Percentiles rank a stretch among this genome's conserved stretches.
phyloP scores from a whole-genome alignment of 2,888 invertebrate genomes.

The Proisotoma minuta region DNA sequence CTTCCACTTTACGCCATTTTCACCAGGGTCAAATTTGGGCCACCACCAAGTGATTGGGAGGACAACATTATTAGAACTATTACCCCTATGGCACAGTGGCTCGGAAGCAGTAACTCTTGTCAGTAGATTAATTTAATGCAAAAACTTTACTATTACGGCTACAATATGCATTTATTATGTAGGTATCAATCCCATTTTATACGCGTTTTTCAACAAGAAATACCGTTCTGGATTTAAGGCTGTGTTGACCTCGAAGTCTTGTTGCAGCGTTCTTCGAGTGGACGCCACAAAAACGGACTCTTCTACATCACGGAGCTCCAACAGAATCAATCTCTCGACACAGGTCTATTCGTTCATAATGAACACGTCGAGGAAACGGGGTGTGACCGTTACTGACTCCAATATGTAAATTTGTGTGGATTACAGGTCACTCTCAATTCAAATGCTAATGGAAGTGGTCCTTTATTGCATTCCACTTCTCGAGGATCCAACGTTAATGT shows the following conservation, averaged over 20 bases:
- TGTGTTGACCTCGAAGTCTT: conserved; percentile 52
- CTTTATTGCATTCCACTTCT: conserved; percentile 19
- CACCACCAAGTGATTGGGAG: conserved; percentile 48
- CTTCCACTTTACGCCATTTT: conserved; percentile 56
- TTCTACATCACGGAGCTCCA: conserved; percentile 44
- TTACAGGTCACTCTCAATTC: background rate
- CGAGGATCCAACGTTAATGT: too few relatives aligned
- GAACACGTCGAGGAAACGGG: conserved; percentile 11
- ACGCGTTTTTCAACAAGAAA: conserved; percentile 58
- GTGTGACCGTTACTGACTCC: conserved; percentile 10
- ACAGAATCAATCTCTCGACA: conserved; percentile 40
- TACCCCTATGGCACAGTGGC: conserved; percentile 56
- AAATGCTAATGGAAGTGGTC: conserved; percentile 17
- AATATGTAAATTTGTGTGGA: background rate
- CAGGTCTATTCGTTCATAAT: conserved; percentile 17
- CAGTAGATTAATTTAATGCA: conserved; percentile 48
- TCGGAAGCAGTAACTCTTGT: conserved; percentile 58
- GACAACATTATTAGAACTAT: conserved; percentile 50
- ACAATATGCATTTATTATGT: background rate
- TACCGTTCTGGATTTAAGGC: conserved; percentile 56
- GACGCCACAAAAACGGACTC: conserved; percentile 44
- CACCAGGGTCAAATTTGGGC: conserved; percentile 51
- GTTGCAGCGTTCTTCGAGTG: conserved; percentile 48
- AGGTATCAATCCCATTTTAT: conserved; percentile 56
- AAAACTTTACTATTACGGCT: background rate